Percentiles rank a stretch among this genome's conserved stretches.
Evolutionary conservation across 1,140 invertebrate species (phyloP).

Genomic region (Papilio dardanus): DNA sequence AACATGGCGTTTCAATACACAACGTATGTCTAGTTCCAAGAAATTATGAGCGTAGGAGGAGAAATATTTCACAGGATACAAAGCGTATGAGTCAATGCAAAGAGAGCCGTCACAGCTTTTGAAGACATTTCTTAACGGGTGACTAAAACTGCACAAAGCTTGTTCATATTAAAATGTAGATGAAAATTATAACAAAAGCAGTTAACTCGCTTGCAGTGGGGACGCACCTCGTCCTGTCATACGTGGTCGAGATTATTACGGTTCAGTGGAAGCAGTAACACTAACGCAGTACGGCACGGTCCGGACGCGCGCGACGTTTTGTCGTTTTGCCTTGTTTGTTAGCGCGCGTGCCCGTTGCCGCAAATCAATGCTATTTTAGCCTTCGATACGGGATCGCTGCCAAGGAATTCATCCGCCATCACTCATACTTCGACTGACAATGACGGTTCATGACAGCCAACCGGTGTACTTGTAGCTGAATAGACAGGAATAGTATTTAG

Average conservation of each 20-base stretch:
- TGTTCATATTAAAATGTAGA: background rate
- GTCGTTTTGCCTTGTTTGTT: constrained; percentile 34
- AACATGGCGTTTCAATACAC: no score
- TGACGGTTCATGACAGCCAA: background rate
- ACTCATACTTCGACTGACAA: constrained; percentile 21
- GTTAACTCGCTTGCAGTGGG: constrained; percentile 24
- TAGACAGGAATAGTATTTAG: background rate
- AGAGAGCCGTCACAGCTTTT: background rate
- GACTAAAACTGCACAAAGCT: background rate
- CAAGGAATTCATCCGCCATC: constrained; percentile 1
- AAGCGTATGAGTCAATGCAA: background rate
- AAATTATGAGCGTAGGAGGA: background rate
- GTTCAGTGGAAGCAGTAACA: constrained; percentile 59
- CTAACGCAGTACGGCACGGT: constrained; percentile 49
- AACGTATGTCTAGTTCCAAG: background rate
- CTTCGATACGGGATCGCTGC: constrained; percentile 14
- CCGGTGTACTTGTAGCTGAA: background rate
- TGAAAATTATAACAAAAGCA: background rate
- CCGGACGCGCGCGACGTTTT: constrained; percentile 45
- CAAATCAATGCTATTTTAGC: constrained; percentile 15
- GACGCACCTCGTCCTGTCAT: constrained; percentile 38
- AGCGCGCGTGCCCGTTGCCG: constrained; percentile 1
- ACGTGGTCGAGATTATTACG: constrained; percentile 53
- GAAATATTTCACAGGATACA: background rate
- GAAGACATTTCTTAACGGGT: background rate